A percentile compares a stretch with the other conserved stretches of the same genome.
Conservation (phyloP, 2,888 invertebrate species). For the Drosophila basisetae region DNA sequence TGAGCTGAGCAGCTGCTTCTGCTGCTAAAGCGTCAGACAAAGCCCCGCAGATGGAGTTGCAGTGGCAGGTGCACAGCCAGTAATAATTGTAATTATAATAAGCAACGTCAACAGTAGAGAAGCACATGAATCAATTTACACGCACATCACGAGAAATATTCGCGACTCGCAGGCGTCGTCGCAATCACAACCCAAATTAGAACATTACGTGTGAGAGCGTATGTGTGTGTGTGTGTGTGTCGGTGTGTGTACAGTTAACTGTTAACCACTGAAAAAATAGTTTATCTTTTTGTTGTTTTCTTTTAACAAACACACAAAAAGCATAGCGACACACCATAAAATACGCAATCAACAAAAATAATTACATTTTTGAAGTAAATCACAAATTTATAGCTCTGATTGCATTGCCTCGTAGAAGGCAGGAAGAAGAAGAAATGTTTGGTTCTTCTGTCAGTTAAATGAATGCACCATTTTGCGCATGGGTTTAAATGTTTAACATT, state of each 20-base stretch:
- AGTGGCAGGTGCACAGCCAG: conserved; percentile 42
- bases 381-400: background rate
- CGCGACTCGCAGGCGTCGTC: conserved; percentile 12
- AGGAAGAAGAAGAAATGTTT: background rate
- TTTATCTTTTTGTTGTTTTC: conserved; percentile 45
- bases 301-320: conserved; percentile 49
- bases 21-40: conserved; percentile 26
- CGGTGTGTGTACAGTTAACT: background rate
- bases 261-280: conserved; percentile 37
- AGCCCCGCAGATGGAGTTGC: conserved; percentile 21
- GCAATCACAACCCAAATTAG: conserved; percentile 63
- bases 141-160: conserved; percentile 18
- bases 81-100: conserved; percentile 6
- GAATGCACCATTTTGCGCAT: background rate
- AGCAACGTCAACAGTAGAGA: conserved; percentile 25
- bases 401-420: background rate
- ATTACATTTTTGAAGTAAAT: conserved; percentile 1
- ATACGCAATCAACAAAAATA: conserved; percentile 22
- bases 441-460: background rate
- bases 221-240: background rate
- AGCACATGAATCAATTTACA: conserved; percentile 2
- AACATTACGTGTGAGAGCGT: conserved; percentile 56
- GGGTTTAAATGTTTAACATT: background rate
- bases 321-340: conserved; percentile 11
- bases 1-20: conserved; percentile 21